A percentile compares a stretch with the other conserved stretches of the same genome.
Evolutionary conservation across 2,113 vertebrate genomes (phyloP).

Genomic region (Eptesicus fuscus): DNA sequence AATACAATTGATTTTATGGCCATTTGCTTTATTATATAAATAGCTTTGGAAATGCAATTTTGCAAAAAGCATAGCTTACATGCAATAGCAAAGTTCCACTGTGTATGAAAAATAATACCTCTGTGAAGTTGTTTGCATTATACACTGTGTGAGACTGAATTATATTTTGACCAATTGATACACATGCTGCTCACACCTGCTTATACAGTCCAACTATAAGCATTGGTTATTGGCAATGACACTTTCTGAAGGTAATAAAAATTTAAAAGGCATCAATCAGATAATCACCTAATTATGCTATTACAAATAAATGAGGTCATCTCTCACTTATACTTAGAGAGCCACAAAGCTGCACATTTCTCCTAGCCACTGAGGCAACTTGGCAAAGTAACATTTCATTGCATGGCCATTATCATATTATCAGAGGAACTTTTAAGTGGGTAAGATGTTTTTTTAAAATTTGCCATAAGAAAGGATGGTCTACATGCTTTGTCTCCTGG

Average conservation of each 20-base stretch:
- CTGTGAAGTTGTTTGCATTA: background rate
- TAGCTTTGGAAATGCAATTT: background rate
- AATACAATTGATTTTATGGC: background rate
- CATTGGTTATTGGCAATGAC: background rate
- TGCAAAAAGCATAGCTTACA: background rate
- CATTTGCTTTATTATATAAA: background rate
- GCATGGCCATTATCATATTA: background rate
- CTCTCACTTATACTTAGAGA: background rate
- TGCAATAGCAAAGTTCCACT: background rate
- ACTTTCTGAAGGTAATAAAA: background rate
- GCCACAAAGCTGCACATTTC: background rate
- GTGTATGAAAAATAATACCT: background rate
- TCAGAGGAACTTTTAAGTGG: background rate
- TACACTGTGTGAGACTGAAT: background rate
- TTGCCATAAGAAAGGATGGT: background rate
- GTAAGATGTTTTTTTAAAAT: background rate
- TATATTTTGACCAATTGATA: background rate
- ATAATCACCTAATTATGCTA: background rate
- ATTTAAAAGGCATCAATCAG: slow-evolving; percentile 16
- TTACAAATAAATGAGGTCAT: slow-evolving; percentile 29
- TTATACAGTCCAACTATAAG: background rate
- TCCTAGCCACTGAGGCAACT: background rate
- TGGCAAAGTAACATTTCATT: background rate
- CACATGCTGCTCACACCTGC: background rate
- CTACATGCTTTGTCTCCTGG: background rate